Evolutionary conservation across 1,140 invertebrate species (phyloP).

Genomic region (Drosophila sturtevanti): DNA sequence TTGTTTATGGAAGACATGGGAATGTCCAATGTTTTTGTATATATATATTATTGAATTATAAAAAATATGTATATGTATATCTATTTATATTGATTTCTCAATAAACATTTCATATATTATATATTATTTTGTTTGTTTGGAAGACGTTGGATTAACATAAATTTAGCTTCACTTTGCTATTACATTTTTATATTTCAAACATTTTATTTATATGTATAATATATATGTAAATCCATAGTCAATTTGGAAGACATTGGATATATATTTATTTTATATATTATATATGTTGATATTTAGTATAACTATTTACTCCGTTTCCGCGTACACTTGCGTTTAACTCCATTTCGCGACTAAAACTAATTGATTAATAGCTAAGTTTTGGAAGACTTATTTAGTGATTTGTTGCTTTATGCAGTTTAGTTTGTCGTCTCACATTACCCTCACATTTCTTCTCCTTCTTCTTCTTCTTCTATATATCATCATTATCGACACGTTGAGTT

Average conservation of each 20-base stretch:
- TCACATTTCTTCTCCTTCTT: not conserved
- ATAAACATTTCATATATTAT: slow-evolving; percentile 29
- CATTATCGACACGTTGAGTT: too few species aligned
- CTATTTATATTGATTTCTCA: slow-evolving; percentile 12
- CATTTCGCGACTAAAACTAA: slow-evolving; percentile 49
- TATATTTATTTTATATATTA: slow-evolving; percentile 14
- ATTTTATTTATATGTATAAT: not conserved
- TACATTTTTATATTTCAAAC: slow-evolving; percentile 27
- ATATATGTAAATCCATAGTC: slow-evolving; percentile 14
- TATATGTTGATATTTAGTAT: slow-evolving; percentile 2
- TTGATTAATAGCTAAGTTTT: slow-evolving; percentile 64
- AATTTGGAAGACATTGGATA: slow-evolving; percentile 64
- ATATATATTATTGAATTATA: slow-evolving; percentile 15
- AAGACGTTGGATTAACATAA: slow-evolving; percentile 64
- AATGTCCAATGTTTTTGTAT: not conserved
- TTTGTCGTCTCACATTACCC: slow-evolving; percentile 11
- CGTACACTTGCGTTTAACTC: slow-evolving; percentile 34
- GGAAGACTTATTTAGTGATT: slow-evolving; percentile 82
- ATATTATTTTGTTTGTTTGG: slow-evolving; percentile 27
- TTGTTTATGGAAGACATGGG: slow-evolving; percentile 42
- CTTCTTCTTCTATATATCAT: not conserved
- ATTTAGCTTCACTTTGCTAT: slow-evolving; percentile 22
- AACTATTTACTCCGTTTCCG: slow-evolving; percentile 41
- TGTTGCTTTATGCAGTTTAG: slow-evolving; percentile 66
- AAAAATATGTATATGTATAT: slow-evolving; percentile 48